Base-by-base conservation (phyloP, 1,140 invertebrate species). In the Meloidogyne chitwoodi region DNA sequence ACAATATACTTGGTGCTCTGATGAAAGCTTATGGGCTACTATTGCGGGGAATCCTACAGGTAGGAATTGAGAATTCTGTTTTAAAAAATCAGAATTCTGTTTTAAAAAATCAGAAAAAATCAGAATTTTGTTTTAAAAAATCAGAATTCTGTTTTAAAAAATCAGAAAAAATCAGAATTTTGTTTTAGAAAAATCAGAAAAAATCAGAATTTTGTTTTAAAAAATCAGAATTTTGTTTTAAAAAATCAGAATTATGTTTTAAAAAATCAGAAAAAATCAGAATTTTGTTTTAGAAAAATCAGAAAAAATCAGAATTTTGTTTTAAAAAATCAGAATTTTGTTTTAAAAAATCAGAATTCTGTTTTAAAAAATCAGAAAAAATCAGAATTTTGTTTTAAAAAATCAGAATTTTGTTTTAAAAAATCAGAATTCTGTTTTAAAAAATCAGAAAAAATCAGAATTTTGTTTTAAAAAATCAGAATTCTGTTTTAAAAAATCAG, bases 21-120 rank as follows among this genome's bases (percentile, higher is more conserved):
- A 83, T 61, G 83, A 85, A 62, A 76, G 76, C 12, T 44, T 83
- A 19, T 83, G 82, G 82, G 68, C 83, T 0, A 84, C 82, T 14
- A 77, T 83, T 12, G 27, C 62, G 0, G 82, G 82, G 19, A 84
- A 83, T 61, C 83, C 83, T 2, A 68, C 74, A 65, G 27, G 77
- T 83, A n/a, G n/a, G 56, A 34, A 64, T 12, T 8, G n/a, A n/a
- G n/a, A n/a, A n/a, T n/a, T n/a, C n/a, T n/a, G n/a, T n/a, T 41
- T 69, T 41, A 41, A 41, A 12, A 41, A 2, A 3, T 41, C 16
- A 14, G 16, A 41, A 41, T 2, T 41, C 16, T n/a, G n/a, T n/a
- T n/a, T n/a, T n/a, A n/a, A n/a, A n/a, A 14, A 80, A 14, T 29
- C 14, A 1, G 34, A 38, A 38, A 38, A 38, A 38, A 38, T 38